Conservation (phyloP, 92 coral and sea anemone species). For the Zoanthus gigantus region DNA sequence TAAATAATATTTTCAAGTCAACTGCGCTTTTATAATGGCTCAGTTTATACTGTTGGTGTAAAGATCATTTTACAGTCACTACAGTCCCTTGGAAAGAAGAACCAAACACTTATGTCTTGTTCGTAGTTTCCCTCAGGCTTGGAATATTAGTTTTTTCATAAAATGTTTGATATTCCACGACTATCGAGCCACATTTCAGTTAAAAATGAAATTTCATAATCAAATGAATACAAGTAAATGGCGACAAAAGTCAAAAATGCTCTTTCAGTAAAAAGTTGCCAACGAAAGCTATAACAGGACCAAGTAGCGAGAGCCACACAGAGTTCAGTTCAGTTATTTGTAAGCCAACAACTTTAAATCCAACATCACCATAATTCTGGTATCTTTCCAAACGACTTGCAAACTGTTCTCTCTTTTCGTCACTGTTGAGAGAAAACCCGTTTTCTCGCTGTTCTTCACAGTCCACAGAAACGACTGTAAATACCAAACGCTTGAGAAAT, state of each 20-base stretch:
- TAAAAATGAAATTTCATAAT: too few species aligned
- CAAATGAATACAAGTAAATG: too few species aligned
- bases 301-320: constrained; percentile 62
- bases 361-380: constrained; percentile 58
- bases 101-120: too few species aligned
- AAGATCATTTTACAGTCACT: too few species aligned
- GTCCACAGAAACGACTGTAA: constrained; percentile 43
- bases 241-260: constrained; percentile 32
- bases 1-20: too few species aligned
- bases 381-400: constrained; percentile 50
- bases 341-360: constrained; percentile 63
- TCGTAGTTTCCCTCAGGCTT: too few species aligned
- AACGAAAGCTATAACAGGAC: constrained; percentile 66
- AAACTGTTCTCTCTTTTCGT: constrained; percentile 53
- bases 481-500: constrained; percentile 48
- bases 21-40: too few species aligned
- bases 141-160: too few species aligned
- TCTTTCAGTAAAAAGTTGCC: constrained; percentile 62
- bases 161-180: too few species aligned
- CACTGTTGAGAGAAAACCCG: constrained; percentile 45
- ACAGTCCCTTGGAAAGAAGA: too few species aligned
- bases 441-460: constrained; percentile 52
- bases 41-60: too few species aligned
- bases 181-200: too few species aligned
- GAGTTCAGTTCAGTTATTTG: constrained; percentile 63